These are phyloP conservation scores for Periparus ater DNA, from an alignment of 2,797 vertebrate species.

Conservation along the genomic window DNA sequence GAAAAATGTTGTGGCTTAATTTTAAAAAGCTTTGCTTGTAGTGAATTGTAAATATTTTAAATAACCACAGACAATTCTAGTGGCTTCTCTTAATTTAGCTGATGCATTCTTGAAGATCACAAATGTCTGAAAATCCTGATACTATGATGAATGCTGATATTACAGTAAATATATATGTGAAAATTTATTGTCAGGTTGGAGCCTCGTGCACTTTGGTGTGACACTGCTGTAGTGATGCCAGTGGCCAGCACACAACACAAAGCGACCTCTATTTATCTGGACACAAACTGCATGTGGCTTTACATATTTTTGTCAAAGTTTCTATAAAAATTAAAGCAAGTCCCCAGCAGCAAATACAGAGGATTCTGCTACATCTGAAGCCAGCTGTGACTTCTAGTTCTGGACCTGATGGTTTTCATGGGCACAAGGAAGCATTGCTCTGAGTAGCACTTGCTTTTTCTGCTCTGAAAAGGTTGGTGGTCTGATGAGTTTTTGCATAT, in stretches of 20 bases:
- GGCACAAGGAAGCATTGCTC: background rate
- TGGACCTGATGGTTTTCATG: background rate
- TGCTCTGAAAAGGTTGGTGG: background rate
- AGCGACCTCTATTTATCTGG: background rate
- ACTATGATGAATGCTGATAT: background rate
- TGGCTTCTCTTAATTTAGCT: background rate
- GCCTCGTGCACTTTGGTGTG: background rate
- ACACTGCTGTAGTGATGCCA: background rate
- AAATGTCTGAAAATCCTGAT: background rate
- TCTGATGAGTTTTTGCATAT: background rate
- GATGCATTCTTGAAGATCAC: background rate
- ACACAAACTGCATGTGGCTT: background rate
- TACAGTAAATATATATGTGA: background rate
- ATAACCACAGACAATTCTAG: background rate
- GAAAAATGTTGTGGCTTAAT: background rate
- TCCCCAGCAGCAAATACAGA: background rate
- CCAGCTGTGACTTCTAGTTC: background rate
- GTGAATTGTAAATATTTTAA: conserved; percentile 17
- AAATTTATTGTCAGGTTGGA: background rate
- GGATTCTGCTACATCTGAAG: background rate
- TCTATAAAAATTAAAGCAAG: background rate
- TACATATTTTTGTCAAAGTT: background rate
- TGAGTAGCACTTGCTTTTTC: background rate
- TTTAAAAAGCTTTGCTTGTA: background rate
- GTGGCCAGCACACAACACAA: background rate